phyloP scores from a whole-genome alignment of 2,113 vertebrate genomes.

The Noctilio leporinus region DNA sequence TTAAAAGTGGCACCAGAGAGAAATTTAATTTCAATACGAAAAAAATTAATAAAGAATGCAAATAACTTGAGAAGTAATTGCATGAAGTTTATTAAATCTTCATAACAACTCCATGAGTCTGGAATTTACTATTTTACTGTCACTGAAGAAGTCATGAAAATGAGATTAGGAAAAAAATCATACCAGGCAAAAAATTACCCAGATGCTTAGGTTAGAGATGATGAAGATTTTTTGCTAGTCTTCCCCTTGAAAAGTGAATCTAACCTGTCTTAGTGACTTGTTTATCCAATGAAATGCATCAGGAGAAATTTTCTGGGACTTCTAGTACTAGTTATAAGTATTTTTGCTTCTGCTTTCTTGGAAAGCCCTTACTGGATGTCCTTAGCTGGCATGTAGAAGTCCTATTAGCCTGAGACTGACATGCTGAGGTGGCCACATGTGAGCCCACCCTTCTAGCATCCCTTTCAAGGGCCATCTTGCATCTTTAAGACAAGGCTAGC shows the following conservation, averaged over 20 bases:
- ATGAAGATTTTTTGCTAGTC: neutral
- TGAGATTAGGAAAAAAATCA: neutral
- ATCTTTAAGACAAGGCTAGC: neutral
- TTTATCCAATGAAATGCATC: neutral
- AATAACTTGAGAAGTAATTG: neutral
- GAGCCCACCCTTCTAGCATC: neutral
- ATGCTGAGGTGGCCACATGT: rapidly evolving
- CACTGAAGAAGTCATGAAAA: neutral
- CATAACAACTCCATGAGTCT: neutral
- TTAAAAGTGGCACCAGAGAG: neutral
- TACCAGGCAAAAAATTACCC: neutral
- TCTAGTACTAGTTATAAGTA: neutral
- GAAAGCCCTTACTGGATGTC: neutral
- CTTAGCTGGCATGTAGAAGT: neutral
- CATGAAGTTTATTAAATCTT: neutral
- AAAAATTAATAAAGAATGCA: neutral
- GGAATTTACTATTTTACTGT: neutral
- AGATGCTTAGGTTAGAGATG: neutral
- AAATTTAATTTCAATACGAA: neutral
- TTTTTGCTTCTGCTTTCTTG: neutral
- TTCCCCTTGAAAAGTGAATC: neutral
- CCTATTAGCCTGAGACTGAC: neutral
- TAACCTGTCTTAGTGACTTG: neutral
- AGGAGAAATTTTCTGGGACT: neutral
- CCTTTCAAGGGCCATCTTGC: neutral